Conservation (phyloP, 1,140 invertebrate genomes). For the Drosophila neocordata region DNA sequence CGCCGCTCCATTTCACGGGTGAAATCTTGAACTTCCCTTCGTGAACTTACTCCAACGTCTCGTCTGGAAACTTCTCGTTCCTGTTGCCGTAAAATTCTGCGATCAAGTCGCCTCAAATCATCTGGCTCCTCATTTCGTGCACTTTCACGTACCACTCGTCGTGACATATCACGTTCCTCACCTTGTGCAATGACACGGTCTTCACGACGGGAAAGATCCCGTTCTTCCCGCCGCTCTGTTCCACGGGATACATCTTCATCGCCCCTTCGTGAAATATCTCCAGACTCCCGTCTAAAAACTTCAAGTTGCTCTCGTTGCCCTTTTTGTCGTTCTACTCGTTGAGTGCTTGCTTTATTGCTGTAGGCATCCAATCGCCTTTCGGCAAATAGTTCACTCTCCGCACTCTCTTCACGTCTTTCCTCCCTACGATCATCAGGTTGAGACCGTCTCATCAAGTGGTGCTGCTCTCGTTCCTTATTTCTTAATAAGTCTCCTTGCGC, state of each 20-base stretch:
- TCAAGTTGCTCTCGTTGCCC: background rate
- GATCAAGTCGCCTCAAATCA: background rate
- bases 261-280: background rate
- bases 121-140: background rate
- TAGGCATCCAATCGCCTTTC: background rate
- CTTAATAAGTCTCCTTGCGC: background rate
- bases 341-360: too few relatives aligned
- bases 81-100: background rate
- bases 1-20: background rate
- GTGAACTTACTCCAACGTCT: background rate
- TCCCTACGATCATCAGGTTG: background rate
- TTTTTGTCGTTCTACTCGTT: background rate
- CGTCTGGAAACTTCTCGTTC: background rate
- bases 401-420: background rate
- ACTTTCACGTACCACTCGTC: background rate
- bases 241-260: background rate
- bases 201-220: background rate
- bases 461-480: background rate
- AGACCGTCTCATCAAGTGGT: background rate
- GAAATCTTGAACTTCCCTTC: background rate
- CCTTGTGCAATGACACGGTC: background rate
- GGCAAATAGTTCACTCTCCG: background rate
- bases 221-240: background rate
- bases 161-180: background rate
- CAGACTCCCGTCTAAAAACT: background rate